These are phyloP conservation scores for Axea sp. DNA, from an alignment of 2,888 invertebrate genomes.

Conservation along the genomic window DNA sequence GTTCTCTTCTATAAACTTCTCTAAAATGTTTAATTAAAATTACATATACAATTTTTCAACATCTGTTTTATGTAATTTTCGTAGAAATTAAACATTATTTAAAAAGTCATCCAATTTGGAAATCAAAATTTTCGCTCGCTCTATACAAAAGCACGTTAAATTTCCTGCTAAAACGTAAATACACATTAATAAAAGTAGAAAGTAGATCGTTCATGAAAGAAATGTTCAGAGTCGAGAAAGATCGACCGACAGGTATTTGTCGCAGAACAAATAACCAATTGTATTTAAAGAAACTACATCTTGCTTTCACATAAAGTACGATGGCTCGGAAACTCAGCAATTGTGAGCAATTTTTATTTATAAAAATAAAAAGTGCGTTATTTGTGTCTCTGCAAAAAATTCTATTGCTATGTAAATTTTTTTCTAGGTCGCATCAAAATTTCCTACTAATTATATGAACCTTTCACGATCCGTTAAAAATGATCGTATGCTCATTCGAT, in stretches of 20 bases:
- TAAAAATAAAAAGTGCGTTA: neutral
- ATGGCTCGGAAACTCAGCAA: conserved; percentile 13
- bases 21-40: too few relatives aligned
- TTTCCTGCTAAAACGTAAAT: too few relatives aligned
- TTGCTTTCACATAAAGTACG: conserved; percentile 7
- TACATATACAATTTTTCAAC: too few relatives aligned
- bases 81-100: too few relatives aligned
- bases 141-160: too few relatives aligned
- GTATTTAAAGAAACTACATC: conserved; percentile 3
- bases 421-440: neutral
- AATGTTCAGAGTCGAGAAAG: conserved; percentile 20
- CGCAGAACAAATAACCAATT: conserved; percentile 24
- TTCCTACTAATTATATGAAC: neutral
- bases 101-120: too few relatives aligned
- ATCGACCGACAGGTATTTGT: conserved; percentile 22
- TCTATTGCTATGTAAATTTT: conserved; percentile 9
- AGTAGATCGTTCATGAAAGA: conserved; percentile 17
- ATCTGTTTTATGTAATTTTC: too few relatives aligned
- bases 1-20: too few relatives aligned
- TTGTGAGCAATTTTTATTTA: conserved; percentile 17
- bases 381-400: neutral
- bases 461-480: neutral
- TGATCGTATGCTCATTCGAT: conserved; percentile 3
- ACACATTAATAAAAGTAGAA: too few relatives aligned
- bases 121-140: too few relatives aligned